Evolutionary conservation across 2,797 vertebrate genomes (phyloP), one percentile per base, ranked within the genome.

Genomic region (Lacerta agilis): DNA sequence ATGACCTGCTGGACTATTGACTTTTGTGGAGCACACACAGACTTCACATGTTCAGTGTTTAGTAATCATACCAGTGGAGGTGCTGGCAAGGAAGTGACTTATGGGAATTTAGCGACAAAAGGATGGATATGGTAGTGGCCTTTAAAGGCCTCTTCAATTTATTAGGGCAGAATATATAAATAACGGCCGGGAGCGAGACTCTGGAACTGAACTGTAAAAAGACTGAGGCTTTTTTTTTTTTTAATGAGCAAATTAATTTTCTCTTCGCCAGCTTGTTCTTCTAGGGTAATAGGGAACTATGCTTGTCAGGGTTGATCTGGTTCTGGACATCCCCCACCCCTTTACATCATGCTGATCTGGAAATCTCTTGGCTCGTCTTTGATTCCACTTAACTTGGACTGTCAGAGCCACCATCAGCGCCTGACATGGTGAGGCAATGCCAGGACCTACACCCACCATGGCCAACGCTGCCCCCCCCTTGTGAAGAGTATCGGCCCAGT

Each of bases 31-130:
- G 15, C 9, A 45, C 3, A 33, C 5, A 33, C 6, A 18, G 8
- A 13, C 43, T 36, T 79, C 43, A 67, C 23, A 29, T 20, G 43
- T 4, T 25, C 41, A 33, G 58, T 4, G 4, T 41, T 58, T 8
- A 38, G 20, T 66, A 29, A 18, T 4, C 0, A 0, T 1, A 11
- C 9, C 0, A 2, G 3, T 78, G 43, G 0, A 1, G 17, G 18
- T 2, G 79, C 25, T 55, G n/a, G 0, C 9, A 81, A 33, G 49
- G 25, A 83, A n/a, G 7, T 23, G 27, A n/a, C n/a, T 55, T 33
- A 5, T 4, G 7, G 29, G 29, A 8, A 3, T 84, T 29, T 78
- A 58, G 4, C 0, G 0, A 41, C 76, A 27, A 72, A 81, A 83
- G 11, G 36, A 0, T 2, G n/a, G 58, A 33, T 5, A 4, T 9